These are phyloP conservation scores for Ceratotherium simum DNA, from an alignment of 2,113 vertebrate species.

Conservation along the genomic window DNA sequence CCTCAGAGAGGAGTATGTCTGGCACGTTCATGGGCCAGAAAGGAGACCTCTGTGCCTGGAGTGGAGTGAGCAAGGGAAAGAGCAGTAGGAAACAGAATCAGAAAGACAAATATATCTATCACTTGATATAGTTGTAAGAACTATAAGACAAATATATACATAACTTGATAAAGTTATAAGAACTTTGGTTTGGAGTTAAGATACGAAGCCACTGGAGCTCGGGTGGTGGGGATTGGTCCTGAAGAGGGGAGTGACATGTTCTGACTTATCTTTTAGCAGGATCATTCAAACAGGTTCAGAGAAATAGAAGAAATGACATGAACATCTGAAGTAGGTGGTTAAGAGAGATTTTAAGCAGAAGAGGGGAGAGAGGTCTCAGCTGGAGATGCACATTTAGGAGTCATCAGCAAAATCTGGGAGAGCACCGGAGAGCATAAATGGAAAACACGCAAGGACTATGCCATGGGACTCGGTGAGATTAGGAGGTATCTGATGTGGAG, in stretches of 20 bases:
- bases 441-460: neutral
- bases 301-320: neutral
- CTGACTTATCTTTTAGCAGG: neutral
- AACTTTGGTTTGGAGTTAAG: neutral
- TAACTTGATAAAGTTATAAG: neutral
- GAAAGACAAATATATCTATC: neutral
- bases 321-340: neutral
- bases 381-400: neutral
- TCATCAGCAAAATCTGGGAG: neutral
- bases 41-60: neutral
- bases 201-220: neutral
- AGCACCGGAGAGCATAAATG: neutral
- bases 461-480: neutral
- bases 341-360: neutral
- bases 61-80: neutral
- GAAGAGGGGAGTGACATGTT: neutral
- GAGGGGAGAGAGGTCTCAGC: neutral
- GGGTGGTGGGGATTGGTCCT: neutral
- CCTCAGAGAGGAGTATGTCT: neutral
- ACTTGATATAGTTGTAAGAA: neutral
- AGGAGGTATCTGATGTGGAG: neutral
- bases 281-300: neutral
- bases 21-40: neutral
- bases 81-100: accelerated
- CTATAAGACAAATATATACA: neutral